Evolutionary conservation across 2,888 invertebrate genomes (phyloP).

Genomic region (Leucoma salicis): DNA sequence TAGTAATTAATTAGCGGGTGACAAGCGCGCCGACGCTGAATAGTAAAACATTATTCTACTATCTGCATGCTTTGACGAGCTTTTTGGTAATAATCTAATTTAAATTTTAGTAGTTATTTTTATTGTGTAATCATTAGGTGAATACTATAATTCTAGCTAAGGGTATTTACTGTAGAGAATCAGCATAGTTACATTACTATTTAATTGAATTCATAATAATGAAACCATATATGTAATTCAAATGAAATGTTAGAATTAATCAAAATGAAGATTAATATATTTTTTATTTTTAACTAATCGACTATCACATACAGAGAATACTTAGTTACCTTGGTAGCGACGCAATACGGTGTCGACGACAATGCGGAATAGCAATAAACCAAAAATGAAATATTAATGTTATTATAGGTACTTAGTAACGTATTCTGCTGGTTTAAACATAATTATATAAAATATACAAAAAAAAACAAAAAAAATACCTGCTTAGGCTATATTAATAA

Average conservation of each 20-base stretch:
- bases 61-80: conserved; percentile 83
- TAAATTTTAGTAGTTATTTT: conserved; percentile 79
- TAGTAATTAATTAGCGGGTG: conserved; percentile 66
- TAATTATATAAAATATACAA: conserved; percentile 76
- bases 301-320: conserved; percentile 70
- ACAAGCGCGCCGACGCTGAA: conserved; percentile 69
- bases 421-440: conserved; percentile 80
- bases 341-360: conserved; percentile 46
- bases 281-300: conserved; percentile 82
- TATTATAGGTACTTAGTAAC: conserved; percentile 76
- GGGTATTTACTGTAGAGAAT: conserved; percentile 80
- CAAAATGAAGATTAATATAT: conserved; percentile 78
- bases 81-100: conserved; percentile 82
- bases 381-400: conserved; percentile 79
- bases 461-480: conserved; percentile 72
- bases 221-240: conserved; percentile 70
- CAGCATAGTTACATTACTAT: conserved; percentile 77
- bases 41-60: conserved; percentile 77
- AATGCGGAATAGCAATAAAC: conserved; percentile 80
- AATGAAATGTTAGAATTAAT: conserved; percentile 71
- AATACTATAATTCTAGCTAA: conserved; percentile 75
- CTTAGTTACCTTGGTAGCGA: conserved; percentile 60
- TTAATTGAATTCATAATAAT: conserved; percentile 76
- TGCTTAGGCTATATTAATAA: conserved; percentile 77
- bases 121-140: conserved; percentile 78